Percentiles rank a stretch among this genome's conserved stretches.
These are phyloP conservation scores for Helicoverpa assulta DNA, from an alignment of 2,888 invertebrate genomes.

Conservation along the genomic window DNA sequence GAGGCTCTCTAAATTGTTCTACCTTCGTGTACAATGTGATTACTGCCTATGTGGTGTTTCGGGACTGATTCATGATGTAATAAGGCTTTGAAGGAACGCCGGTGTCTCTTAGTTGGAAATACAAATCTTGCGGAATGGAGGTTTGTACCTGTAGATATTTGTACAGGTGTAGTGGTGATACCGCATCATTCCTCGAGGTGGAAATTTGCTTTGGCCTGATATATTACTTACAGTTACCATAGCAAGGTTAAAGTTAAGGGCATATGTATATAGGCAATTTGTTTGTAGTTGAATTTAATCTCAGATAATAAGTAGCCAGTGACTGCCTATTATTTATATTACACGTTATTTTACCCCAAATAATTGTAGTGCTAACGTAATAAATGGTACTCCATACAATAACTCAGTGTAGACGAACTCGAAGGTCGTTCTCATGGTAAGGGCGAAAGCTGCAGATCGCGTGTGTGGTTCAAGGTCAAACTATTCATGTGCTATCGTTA, in stretches of 20 bases:
- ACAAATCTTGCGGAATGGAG: not conserved
- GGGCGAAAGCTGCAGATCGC: constrained; percentile 51
- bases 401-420: constrained; percentile 1
- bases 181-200: not conserved
- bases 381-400: constrained; percentile 7
- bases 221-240: too few species aligned
- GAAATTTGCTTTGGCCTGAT: too few species aligned
- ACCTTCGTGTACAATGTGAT: constrained; percentile 37
- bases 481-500: constrained; percentile 46
- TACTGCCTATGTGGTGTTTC: constrained; percentile 21
- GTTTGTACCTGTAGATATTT: not conserved
- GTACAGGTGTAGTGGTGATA: too few species aligned
- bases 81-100: constrained; percentile 23
- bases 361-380: not conserved
- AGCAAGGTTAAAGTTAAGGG: too few species aligned
- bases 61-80: constrained; percentile 35
- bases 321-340: too few species aligned
- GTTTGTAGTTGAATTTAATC: too few species aligned
- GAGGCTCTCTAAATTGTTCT: constrained; percentile 40
- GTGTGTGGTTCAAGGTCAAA: constrained; percentile 55
- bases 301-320: too few species aligned
- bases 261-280: too few species aligned
- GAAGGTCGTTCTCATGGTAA: constrained; percentile 41
- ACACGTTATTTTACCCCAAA: not conserved
- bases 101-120: constrained; percentile 3